Conservation (phyloP, 2,113 vertebrate genomes). For the Herpailurus yagouaroundi region DNA sequence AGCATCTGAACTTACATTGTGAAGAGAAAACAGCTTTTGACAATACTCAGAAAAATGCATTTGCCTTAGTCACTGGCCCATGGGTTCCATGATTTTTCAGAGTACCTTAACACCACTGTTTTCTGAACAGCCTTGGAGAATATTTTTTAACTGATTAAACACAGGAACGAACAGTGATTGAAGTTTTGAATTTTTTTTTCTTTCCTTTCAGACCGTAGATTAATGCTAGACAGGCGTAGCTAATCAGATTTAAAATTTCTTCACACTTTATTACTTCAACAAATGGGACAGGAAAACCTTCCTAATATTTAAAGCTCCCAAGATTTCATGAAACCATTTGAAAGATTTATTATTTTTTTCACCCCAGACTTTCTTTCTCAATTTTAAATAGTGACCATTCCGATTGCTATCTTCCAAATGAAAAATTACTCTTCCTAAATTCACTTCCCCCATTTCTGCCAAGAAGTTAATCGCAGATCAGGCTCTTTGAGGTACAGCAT, state of each 20-base stretch:
- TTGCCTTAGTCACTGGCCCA: neutral
- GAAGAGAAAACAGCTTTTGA: constrained; percentile 43
- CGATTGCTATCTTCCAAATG: neutral
- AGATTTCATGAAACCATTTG: constrained; percentile 39
- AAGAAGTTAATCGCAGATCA: neutral
- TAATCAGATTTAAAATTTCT: constrained; percentile 57
- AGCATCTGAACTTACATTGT: constrained; percentile 13
- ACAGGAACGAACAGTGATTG: neutral
- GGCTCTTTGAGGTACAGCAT: neutral
- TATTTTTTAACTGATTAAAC: constrained; percentile 26
- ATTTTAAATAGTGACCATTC: neutral
- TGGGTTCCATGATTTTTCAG: neutral
- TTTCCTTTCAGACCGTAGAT: neutral
- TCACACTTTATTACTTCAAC: constrained; percentile 60
- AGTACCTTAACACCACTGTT: neutral
- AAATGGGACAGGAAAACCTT: constrained; percentile 53
- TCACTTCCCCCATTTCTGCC: neutral
- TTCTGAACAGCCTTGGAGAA: neutral
- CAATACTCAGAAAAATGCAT: neutral
- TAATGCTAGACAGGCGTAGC: neutral
- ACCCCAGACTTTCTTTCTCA: neutral
- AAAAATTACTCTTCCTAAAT: constrained; percentile 22
- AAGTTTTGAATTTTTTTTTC: constrained; percentile 11
- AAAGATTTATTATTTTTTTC: constrained; percentile 9
- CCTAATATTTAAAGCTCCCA: neutral